phyloP scores from a whole-genome alignment of 2,113 vertebrate genomes.

The Atractosteus spatula region DNA sequence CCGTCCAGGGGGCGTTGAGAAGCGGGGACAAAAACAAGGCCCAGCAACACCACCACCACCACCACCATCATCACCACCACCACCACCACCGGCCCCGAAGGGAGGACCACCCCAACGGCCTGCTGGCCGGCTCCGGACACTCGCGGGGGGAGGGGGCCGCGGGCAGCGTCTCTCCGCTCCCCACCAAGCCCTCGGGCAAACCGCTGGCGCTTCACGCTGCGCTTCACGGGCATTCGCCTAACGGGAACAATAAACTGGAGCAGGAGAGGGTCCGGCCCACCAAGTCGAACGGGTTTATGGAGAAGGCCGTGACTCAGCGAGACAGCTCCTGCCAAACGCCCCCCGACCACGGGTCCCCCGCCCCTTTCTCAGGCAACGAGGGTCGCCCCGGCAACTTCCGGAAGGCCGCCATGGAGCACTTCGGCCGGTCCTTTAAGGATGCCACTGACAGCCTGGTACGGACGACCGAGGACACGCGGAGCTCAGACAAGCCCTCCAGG shows the following conservation, averaged over 20 bases:
- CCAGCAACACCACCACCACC: constrained; percentile 57
- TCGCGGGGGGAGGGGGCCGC: constrained; percentile 48
- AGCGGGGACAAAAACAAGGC: constrained; percentile 65
- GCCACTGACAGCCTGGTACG: constrained; percentile 82
- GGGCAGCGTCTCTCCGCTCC: constrained; percentile 32
- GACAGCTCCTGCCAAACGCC: constrained; percentile 77
- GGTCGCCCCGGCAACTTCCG: constrained; percentile 52
- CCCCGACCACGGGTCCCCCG: constrained; percentile 57
- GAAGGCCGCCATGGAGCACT: constrained; percentile 83
- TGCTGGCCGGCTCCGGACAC: constrained; percentile 58
- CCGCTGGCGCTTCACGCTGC: constrained; percentile 76
- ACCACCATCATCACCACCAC: constrained; percentile 48
- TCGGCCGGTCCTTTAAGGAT: constrained; percentile 88
- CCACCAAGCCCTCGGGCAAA: constrained; percentile 71
- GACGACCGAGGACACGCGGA: constrained; percentile 80
- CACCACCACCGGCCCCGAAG: constrained; percentile 53
- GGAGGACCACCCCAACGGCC: constrained; percentile 75
- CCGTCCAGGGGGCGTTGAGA: constrained; percentile 54
- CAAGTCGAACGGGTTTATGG: constrained; percentile 77
- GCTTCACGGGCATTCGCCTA: constrained; percentile 78
- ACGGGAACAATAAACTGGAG: constrained; percentile 74
- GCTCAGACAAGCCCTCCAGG: constrained; percentile 73
- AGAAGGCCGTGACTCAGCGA: constrained; percentile 70
- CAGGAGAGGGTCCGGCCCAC: constrained; percentile 51
- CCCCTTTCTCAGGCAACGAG: constrained; percentile 66